Conservation (phyloP, 1,140 invertebrate species). For the Drosophila tristis region DNA sequence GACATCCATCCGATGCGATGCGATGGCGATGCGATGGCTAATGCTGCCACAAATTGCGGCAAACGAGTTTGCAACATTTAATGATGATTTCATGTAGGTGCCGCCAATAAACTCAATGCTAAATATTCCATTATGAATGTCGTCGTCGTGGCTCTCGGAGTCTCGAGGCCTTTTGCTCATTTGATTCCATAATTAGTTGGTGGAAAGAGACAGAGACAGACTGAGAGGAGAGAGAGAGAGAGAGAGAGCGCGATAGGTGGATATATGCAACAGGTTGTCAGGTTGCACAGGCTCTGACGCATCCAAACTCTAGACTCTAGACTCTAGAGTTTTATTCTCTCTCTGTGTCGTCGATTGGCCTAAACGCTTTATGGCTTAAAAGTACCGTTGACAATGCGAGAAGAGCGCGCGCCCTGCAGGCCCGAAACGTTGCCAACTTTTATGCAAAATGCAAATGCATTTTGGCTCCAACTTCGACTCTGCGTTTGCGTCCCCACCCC, state of each 20-base stretch:
- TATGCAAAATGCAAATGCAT: slow-evolving; percentile 78
- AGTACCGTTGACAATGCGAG: slow-evolving; percentile 74
- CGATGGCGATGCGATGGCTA: slow-evolving; percentile 1
- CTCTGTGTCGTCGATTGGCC: slow-evolving; percentile 44
- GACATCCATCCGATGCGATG: slow-evolving; percentile 2
- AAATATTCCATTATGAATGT: slow-evolving; percentile 79
- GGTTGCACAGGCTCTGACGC: no score
- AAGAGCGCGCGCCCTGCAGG: slow-evolving; percentile 58
- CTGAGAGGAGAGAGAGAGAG: slow-evolving; percentile 4
- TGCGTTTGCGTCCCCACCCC: neutral
- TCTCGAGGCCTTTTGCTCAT: slow-evolving; percentile 30
- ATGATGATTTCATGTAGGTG: slow-evolving; percentile 82
- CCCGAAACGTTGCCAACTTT: slow-evolving; percentile 66
- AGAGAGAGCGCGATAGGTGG: neutral
- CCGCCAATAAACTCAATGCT: slow-evolving; percentile 80
- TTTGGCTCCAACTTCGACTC: slow-evolving; percentile 34
- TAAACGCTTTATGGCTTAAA: slow-evolving; percentile 76
- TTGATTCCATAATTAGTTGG: slow-evolving; percentile 75
- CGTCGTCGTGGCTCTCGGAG: slow-evolving; percentile 12
- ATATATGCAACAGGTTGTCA: no score
- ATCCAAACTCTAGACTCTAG: no score
- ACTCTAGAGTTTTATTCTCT: no score
- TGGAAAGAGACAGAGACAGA: slow-evolving; percentile 5
- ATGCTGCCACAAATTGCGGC: slow-evolving; percentile 76
- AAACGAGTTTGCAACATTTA: slow-evolving; percentile 79